Conservation (phyloP, 2,797 vertebrate species). For the Australoheros facetus region DNA sequence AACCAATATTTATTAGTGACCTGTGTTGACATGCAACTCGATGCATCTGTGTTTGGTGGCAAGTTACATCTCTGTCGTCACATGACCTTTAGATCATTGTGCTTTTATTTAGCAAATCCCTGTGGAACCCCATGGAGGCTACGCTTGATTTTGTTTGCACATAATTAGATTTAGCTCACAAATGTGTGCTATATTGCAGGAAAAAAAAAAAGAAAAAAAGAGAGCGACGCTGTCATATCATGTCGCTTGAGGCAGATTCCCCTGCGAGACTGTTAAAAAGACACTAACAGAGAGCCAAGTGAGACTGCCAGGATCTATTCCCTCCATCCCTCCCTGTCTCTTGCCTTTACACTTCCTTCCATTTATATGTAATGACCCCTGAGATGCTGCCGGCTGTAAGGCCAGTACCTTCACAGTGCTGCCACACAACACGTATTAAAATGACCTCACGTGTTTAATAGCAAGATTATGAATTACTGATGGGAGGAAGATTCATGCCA, state of each 20-base stretch:
- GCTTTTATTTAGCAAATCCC: conserved; percentile 48
- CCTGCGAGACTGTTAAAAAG: conserved; percentile 44
- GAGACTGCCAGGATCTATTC: conserved; percentile 36
- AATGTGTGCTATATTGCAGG: conserved; percentile 14
- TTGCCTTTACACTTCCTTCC: conserved; percentile 49
- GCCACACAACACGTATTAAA: conserved; percentile 37
- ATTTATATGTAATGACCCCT: conserved; percentile 50
- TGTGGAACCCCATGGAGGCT: conserved; percentile 16
- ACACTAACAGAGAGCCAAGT: conserved; percentile 31
- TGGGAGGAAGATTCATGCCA: conserved; percentile 6
- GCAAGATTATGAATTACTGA: conserved; percentile 33
- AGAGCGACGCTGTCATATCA: conserved; percentile 6
- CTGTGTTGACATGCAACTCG: not conserved
- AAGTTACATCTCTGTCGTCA: conserved; percentile 44
- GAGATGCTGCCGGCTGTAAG: conserved; percentile 39
- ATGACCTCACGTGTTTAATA: conserved; percentile 39
- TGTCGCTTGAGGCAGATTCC: conserved; percentile 20
- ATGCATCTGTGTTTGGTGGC: conserved; percentile 32
- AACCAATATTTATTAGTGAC: conserved; percentile 19
- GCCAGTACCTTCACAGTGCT: conserved; percentile 11
- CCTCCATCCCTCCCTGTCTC: conserved; percentile 11
- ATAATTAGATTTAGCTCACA: conserved; percentile 15
- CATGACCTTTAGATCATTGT: conserved; percentile 59
- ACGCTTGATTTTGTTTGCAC: conserved; percentile 43
- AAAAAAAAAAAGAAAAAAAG: not conserved